A percentile compares a stretch with the other conserved stretches of the same genome.
phyloP scores from a whole-genome alignment of 2,113 vertebrate genomes.

The Malurus alboscapulatus region DNA sequence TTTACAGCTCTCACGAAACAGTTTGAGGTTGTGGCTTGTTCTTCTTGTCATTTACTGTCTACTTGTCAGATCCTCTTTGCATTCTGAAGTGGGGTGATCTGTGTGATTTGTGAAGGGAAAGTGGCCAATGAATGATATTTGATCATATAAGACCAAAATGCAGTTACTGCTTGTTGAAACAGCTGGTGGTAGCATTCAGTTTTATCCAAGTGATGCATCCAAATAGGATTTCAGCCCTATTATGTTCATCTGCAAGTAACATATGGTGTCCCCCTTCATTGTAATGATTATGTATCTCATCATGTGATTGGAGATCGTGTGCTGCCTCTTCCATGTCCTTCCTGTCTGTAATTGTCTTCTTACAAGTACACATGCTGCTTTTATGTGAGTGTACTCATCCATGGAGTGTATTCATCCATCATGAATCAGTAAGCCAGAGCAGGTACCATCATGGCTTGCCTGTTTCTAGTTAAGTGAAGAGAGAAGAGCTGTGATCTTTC shows the following conservation, averaged over 20 bases:
- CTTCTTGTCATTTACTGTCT: not conserved
- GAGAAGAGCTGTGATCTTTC: not conserved
- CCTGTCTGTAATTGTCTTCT: not conserved
- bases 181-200: not conserved
- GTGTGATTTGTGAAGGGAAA: not conserved
- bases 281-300: not conserved
- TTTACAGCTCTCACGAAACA: not conserved
- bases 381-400: not conserved
- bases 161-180: not conserved
- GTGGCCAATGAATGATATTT: not conserved
- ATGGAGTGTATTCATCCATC: not conserved
- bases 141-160: not conserved
- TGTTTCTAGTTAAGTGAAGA: not conserved
- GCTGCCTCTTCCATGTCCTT: not conserved
- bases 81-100: not conserved
- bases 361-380: not conserved
- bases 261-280: accelerated
- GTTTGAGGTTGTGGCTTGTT: not conserved
- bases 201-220: not conserved
- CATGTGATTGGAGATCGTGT: accelerated
- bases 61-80: not conserved
- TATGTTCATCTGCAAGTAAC: not conserved
- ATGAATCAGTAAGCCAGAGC: not conserved
- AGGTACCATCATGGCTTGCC: not conserved
- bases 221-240: not conserved